Evolutionary conservation across 2,888 invertebrate species (phyloP), one percentile per base, ranked within the genome.

Genomic region (Agrochola lychnidis): DNA sequence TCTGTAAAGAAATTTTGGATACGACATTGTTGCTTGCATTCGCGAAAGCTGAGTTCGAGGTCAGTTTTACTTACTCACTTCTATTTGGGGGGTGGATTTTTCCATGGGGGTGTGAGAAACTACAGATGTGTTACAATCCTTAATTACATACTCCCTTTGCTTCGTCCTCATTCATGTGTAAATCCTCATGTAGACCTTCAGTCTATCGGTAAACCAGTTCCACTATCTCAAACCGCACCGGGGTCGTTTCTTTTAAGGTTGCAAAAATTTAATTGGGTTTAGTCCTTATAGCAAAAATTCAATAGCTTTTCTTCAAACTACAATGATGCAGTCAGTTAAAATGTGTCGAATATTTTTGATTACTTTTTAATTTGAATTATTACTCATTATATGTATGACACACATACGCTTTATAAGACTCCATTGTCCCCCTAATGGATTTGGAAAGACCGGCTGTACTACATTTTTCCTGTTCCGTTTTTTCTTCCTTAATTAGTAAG

Each of bases 361-460:
- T 30, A 40, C 73, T 42, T 57, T 67, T 36, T 73, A 79, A 68
- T 79, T 73, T 66, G 19, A 30, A 22, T 25, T n/a, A 73, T 51
- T 74, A 53, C 30, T 62, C 56, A 42, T 42, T 30, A 14, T 16
- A n/a, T 30, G 22, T 16, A n/a, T 30, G 22, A 36, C 56, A 63
- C 45, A 51, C 42, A 42, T 30, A 45, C 51, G 16, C 22, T 14
- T 63, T 22, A 73, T 5, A 62, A 75, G 25, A 22, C 25, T 36
- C 56, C 56, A 83, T 83, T 83, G 84, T 83, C 57, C 76, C 40
- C 5, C 30, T 22, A 64, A 80, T 9, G 84, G 79, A 40, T 62
- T 79, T 45, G 82, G 76, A 80, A 76, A 83, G 56, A 68, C 72
- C 83, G 2, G 12, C 61, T 22, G 0, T 48, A 45, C 36, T 16